These are phyloP conservation scores for Neocrepidodera transversa DNA, from an alignment of 2,888 invertebrate genomes.

Conservation along the genomic window DNA sequence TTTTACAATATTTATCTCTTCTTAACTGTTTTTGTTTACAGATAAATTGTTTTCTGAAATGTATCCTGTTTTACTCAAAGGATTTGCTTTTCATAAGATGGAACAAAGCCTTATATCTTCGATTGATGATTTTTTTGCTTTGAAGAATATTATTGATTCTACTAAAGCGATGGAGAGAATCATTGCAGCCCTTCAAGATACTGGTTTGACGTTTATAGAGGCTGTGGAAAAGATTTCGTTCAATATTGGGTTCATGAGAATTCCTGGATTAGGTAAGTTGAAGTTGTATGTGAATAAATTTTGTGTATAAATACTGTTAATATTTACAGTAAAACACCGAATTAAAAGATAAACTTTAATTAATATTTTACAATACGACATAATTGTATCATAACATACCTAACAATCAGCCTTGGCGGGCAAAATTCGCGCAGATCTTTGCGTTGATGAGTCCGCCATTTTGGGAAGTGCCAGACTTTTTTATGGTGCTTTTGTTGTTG, in stretches of 20 bases:
- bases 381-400: too few species aligned
- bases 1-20: too few species aligned
- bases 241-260: constrained; percentile 32
- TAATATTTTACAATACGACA: too few species aligned
- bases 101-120: constrained; percentile 23
- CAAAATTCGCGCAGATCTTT: too few species aligned
- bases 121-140: constrained; percentile 30
- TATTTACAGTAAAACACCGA: too few species aligned
- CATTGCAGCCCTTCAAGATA: constrained; percentile 27
- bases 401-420: too few species aligned
- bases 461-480: too few species aligned
- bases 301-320: too few species aligned
- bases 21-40: constrained; percentile 16
- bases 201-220: constrained; percentile 37
- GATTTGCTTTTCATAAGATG: constrained; percentile 30
- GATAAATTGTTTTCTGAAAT: constrained; percentile 29
- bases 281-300: too few species aligned
- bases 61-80: constrained; percentile 23
- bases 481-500: too few species aligned
- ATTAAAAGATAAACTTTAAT: too few species aligned
- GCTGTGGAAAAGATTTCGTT: constrained; percentile 35
- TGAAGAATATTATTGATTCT: constrained; percentile 20
- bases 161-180: constrained; percentile 24
- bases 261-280: constrained; percentile 38
- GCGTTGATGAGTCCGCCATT: too few species aligned